These are phyloP conservation scores for Lithophane leautieri DNA, from an alignment of 2,888 invertebrate species.

Conservation along the genomic window DNA sequence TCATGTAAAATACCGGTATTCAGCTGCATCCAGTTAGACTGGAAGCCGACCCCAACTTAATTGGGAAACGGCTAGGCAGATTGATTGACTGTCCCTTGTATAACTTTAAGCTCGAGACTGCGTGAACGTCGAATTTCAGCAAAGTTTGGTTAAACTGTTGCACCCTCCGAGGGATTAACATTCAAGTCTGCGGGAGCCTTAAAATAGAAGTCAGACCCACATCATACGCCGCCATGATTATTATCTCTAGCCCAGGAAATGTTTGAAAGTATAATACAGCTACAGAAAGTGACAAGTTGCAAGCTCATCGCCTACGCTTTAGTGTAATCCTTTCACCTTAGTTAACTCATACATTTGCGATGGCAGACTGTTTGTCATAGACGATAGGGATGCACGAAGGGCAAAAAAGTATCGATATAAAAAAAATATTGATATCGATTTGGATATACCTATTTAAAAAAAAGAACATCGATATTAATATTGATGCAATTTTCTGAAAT, in stretches of 20 bases:
- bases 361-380: slow-evolving; percentile 40
- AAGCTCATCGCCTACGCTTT: slow-evolving; percentile 55
- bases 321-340: slow-evolving; percentile 48
- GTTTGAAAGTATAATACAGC: slow-evolving; percentile 6
- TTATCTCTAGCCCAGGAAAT: slow-evolving; percentile 2
- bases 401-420: no score
- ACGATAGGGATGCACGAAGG: neutral
- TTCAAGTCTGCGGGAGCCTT: no score
- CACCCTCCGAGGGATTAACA: neutral
- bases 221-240: neutral
- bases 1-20: no score
- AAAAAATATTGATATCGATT: no score
- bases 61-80: no score
- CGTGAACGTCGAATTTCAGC: neutral
- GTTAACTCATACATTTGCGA: slow-evolving; percentile 27
- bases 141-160: neutral
- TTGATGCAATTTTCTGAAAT: no score
- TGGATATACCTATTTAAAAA: no score
- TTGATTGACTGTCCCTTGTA: neutral
- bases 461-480: no score
- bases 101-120: neutral
- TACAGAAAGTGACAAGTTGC: slow-evolving; percentile 34
- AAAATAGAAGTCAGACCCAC: neutral
- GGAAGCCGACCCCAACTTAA: no score
- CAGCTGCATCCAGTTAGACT: no score